Base-by-base conservation (phyloP, 2,888 invertebrate genomes). In the Barypeithes pellucidus region DNA sequence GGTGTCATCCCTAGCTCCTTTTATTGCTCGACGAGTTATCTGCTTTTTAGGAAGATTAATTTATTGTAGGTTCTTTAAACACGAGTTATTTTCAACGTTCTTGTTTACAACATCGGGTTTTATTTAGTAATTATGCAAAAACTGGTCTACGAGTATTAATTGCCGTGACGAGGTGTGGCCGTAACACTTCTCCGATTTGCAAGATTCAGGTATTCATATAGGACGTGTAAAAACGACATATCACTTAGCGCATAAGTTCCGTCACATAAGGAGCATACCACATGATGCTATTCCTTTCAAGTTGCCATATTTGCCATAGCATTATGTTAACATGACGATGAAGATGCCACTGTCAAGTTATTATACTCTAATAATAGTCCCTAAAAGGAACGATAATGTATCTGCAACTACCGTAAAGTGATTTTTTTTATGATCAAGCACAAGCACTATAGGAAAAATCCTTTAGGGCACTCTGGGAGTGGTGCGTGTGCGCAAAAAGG, bases 291-390 rank as follows among this genome's bases (percentile, higher is more conserved):
- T 73, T 65, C 78, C 79, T 67, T 80, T 77, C 69, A 79, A 63
- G 79, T 77, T 68, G 75, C 78, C 79, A 79, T 77, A 73, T 68
- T 76, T 39, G 77, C 79, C 79, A 79, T 79, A 78, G 75, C 76
- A 78, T 79, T 80, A 80, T 80, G 80, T 79, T 78, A 80, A 80
- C 79, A 78, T 80, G 78, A 78, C 78, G 75, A 80, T 81, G 78
- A 80, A 81, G 80, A 81, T 80, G 78, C 81, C 79, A 76, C 77
- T 75, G 78, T 79, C 77, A 76, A 80, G 77, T 79, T 79, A 79
- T 80, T 78, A 77, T 77, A 77, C 77, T 75, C 71, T 60, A 73
- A 75, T 60, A 73, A 75, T 76, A 62, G 57, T 65, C 78, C 80
- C 76, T 77, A 79, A 76, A 76, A 77, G 79, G 69, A 76, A 77